Percentiles rank a stretch among this genome's conserved stretches.
These are phyloP conservation scores for Hemiprocne comata DNA, from an alignment of 2,113 vertebrate species.

Conservation along the genomic window DNA sequence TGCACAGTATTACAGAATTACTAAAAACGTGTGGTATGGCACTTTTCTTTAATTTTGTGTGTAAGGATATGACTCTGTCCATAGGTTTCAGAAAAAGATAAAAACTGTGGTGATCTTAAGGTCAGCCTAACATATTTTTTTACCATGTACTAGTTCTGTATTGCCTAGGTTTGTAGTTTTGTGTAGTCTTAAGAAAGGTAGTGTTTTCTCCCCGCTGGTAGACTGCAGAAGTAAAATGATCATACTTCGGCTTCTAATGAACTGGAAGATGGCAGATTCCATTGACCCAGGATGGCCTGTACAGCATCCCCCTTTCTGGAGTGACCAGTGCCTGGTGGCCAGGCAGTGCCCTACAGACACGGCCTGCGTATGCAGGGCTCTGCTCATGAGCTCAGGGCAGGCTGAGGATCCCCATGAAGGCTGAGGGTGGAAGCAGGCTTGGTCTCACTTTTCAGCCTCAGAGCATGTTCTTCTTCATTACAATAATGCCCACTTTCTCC, in stretches of 20 bases:
- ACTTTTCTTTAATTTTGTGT: background rate
- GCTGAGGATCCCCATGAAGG: background rate
- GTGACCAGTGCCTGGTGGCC: too few relatives aligned
- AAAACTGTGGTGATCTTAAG: background rate
- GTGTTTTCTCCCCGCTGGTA: background rate
- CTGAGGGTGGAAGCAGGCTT: background rate
- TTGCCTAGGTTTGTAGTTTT: background rate
- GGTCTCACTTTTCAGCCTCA: background rate
- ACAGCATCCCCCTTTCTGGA: background rate
- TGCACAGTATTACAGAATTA: background rate
- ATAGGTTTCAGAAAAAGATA: background rate
- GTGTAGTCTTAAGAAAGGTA: background rate
- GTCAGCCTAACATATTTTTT: background rate
- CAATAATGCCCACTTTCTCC: background rate
- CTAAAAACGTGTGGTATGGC: background rate
- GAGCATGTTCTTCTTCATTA: background rate
- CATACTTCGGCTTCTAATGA: background rate
- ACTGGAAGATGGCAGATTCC: background rate
- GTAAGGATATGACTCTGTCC: background rate
- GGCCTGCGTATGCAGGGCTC: rapidly evolving
- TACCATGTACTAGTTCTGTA: background rate
- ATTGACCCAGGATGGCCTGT: background rate
- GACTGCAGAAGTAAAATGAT: background rate
- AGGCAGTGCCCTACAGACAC: too few relatives aligned
- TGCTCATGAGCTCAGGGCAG: rapidly evolving